phyloP scores from a whole-genome alignment of 2,888 invertebrate genomes.

The Ichneumon xanthorius region DNA sequence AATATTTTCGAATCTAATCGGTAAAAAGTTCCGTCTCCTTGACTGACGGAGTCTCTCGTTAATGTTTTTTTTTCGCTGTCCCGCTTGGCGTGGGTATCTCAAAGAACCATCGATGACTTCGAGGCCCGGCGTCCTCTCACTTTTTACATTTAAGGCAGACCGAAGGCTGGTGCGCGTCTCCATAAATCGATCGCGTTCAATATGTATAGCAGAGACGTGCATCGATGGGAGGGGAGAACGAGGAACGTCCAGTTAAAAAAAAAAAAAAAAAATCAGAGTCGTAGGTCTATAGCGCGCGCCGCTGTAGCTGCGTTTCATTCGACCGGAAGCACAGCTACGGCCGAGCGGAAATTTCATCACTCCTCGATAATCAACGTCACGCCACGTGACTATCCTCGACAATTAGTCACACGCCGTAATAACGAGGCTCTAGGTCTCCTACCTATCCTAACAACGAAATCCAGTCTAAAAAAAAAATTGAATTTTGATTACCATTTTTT shows the following conservation, averaged over 20 bases:
- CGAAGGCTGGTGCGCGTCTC: slow-evolving; percentile 58
- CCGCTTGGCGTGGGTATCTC: slow-evolving; percentile 34
- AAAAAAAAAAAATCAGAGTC: neutral
- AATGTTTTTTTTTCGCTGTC: slow-evolving; percentile 17
- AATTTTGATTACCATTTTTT: neutral
- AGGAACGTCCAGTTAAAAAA: neutral
- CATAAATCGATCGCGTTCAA: slow-evolving; percentile 57
- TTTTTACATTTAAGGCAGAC: slow-evolving; percentile 64
- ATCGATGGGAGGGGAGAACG: neutral
- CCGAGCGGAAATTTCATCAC: slow-evolving; percentile 58
- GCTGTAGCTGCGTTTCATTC: slow-evolving; percentile 3
- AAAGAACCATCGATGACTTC: slow-evolving; percentile 39
- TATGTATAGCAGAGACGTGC: slow-evolving; percentile 21
- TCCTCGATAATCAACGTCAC: slow-evolving; percentile 18
- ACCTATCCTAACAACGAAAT: neutral
- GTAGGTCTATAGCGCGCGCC: slow-evolving; percentile 1
- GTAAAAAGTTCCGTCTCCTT: neutral
- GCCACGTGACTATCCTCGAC: slow-evolving; percentile 18
- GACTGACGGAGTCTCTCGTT: neutral
- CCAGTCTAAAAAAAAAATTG: neutral
- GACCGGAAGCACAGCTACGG: slow-evolving; percentile 45
- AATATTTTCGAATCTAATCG: slow-evolving; percentile 7
- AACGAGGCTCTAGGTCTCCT: neutral
- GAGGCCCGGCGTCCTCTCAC: slow-evolving; percentile 63
- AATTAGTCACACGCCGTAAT: slow-evolving; percentile 34